phyloP scores from a whole-genome alignment of 2,888 invertebrate genomes.

The Anodontia alba region DNA sequence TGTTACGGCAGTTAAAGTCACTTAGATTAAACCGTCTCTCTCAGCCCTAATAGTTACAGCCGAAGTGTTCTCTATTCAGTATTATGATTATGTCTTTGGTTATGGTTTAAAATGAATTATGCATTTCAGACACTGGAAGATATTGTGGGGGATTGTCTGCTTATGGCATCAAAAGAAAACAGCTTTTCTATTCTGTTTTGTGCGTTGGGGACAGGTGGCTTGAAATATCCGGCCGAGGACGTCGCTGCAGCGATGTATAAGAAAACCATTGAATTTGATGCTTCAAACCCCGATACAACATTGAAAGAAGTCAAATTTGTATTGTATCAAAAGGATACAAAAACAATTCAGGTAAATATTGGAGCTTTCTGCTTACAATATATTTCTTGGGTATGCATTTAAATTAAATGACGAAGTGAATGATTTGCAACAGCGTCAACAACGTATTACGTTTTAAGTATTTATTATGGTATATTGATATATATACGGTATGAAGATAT shows the following conservation, averaged over 20 bases:
- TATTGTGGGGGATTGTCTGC: constrained; percentile 31
- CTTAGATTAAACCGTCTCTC: too few relatives aligned
- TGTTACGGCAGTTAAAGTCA: too few relatives aligned
- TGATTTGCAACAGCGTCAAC: too few relatives aligned
- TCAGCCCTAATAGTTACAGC: too few relatives aligned
- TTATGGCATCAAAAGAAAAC: constrained; percentile 29
- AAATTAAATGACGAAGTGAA: too few relatives aligned
- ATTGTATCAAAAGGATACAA: constrained; percentile 40
- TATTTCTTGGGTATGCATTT: too few relatives aligned
- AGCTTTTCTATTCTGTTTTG: constrained; percentile 43
- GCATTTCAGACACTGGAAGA: constrained; percentile 39
- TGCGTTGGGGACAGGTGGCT: constrained; percentile 53
- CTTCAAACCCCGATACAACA: constrained; percentile 15
- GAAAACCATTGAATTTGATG: constrained; percentile 45
- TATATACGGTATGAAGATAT: too few relatives aligned
- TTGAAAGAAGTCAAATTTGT: constrained; percentile 49
- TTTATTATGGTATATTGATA: too few relatives aligned
- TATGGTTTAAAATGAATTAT: too few relatives aligned
- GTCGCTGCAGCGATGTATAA: constrained; percentile 53
- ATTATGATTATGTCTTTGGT: too few relatives aligned
- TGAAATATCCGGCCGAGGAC: constrained; percentile 39
- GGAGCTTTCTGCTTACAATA: background rate
- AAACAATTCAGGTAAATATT: constrained; percentile 37
- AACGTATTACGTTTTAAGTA: too few relatives aligned
- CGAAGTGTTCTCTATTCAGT: too few relatives aligned